Conservation (phyloP, 2,113 vertebrate genomes). For the Sminthopsis crassicaudata region DNA sequence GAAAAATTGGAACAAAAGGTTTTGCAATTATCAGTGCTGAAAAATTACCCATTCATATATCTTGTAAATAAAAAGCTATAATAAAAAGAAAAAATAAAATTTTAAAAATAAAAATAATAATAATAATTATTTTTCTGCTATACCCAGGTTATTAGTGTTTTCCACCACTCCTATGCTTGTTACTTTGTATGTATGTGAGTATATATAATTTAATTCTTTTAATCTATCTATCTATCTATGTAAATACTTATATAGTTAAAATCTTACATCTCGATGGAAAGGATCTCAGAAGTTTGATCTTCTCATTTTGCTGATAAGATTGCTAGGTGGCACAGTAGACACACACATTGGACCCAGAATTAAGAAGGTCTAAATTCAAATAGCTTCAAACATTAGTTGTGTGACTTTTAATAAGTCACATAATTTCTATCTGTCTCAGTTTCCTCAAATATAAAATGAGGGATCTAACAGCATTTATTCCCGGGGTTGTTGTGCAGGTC, state of each 20-base stretch:
- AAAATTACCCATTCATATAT: no score
- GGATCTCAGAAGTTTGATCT: not conserved
- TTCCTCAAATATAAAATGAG: not conserved
- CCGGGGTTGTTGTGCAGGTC: not conserved
- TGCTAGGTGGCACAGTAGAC: not conserved
- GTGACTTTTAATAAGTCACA: not conserved
- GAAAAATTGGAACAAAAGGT: no score
- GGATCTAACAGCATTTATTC: not conserved
- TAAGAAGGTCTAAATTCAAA: not conserved
- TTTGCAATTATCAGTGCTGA: no score
- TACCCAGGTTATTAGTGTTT: not conserved
- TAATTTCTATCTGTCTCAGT: not conserved
- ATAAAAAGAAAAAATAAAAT: no score
- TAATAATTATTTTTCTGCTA: no score
- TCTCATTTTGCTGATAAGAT: not conserved
- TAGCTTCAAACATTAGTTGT: not conserved
- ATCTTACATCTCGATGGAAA: not conserved
- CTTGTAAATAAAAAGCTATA: no score
- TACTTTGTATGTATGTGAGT: not conserved
- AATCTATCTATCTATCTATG: not conserved
- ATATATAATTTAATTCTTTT: no score
- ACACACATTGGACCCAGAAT: not conserved
- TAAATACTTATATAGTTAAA: not conserved
- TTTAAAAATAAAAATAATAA: no score
- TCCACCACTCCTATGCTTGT: not conserved